These are phyloP conservation scores for Xestobium rufovillosum DNA, from an alignment of 2,888 invertebrate species.

Conservation along the genomic window DNA sequence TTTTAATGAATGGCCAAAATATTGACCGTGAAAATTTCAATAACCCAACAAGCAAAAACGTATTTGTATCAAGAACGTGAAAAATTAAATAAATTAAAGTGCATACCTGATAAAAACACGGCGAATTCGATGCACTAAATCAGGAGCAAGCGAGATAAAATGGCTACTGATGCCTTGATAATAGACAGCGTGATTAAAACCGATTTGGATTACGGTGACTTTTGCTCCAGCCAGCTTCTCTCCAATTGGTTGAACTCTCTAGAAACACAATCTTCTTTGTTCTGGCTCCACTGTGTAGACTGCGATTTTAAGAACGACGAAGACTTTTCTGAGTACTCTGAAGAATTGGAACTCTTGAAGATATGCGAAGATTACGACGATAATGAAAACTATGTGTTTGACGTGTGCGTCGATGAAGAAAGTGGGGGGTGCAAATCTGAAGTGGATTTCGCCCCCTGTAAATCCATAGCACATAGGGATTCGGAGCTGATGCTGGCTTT, in stretches of 20 bases:
- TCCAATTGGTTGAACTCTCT: slow-evolving; percentile 39
- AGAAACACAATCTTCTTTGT: slow-evolving; percentile 37
- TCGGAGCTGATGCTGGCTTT: slow-evolving; percentile 41
- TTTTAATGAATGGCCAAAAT: too few relatives aligned
- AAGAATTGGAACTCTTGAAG: background rate
- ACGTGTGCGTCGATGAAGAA: slow-evolving; percentile 8
- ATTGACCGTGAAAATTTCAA: too few relatives aligned
- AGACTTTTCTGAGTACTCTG: too few relatives aligned
- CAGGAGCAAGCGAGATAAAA: too few relatives aligned
- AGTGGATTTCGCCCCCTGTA: slow-evolving; percentile 30
- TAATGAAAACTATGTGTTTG: slow-evolving; percentile 13
- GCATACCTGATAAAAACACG: too few relatives aligned
- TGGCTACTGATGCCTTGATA: too few relatives aligned
- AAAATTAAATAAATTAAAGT: too few relatives aligned
- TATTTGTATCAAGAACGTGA: too few relatives aligned
- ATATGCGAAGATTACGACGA: slow-evolving; percentile 24
- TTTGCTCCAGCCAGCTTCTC: slow-evolving; percentile 26
- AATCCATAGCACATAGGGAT: slow-evolving; percentile 43
- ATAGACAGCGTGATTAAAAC: too few relatives aligned
- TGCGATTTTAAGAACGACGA: slow-evolving; percentile 24
- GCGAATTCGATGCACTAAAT: too few relatives aligned
- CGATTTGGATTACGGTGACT: too few relatives aligned
- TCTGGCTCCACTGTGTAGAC: slow-evolving; percentile 38
- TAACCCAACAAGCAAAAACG: too few relatives aligned
- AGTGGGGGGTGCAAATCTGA: slow-evolving; percentile 4